Percentiles rank a stretch among this genome's conserved stretches.
Evolutionary conservation across 2,888 invertebrate species (phyloP).

Genomic region (Cosmia trapezina): DNA sequence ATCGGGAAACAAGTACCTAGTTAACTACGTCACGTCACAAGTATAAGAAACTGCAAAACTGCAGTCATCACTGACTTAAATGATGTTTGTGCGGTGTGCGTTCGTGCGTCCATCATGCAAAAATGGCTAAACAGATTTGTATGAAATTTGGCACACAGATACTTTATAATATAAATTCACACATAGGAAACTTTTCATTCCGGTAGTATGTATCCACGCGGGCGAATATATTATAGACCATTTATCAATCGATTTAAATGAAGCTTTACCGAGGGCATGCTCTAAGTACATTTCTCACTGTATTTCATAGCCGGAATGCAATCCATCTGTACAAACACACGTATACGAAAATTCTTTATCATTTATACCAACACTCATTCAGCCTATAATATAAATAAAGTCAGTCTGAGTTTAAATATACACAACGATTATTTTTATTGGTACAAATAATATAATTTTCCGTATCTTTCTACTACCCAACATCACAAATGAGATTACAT

Average conservation of each 20-base stretch:
- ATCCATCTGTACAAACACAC: slow-evolving; percentile 7
- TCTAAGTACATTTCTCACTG: neutral
- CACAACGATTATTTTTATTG: slow-evolving; percentile 41
- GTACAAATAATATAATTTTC: slow-evolving; percentile 47
- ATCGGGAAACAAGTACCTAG: neutral
- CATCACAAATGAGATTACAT: slow-evolving; percentile 32
- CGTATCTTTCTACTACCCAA: neutral
- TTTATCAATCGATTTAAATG: neutral
- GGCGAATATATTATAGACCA: neutral
- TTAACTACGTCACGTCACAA: too few species aligned
- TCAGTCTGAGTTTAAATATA: slow-evolving; percentile 56
- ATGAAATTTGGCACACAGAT: too few species aligned
- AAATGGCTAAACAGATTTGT: too few species aligned
- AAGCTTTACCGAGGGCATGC: neutral
- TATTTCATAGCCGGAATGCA: neutral
- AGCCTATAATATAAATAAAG: slow-evolving; percentile 51
- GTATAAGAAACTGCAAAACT: neutral
- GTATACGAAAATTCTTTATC: slow-evolving; percentile 36
- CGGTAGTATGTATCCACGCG: too few species aligned
- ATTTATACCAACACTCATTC: slow-evolving; percentile 53
- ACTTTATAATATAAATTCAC: too few species aligned
- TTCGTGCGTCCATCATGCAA: too few species aligned
- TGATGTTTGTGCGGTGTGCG: neutral
- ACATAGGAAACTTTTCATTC: too few species aligned
- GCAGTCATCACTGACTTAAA: neutral